phyloP scores from a whole-genome alignment of 2,888 invertebrate genomes.

The Melipona beecheii region DNA sequence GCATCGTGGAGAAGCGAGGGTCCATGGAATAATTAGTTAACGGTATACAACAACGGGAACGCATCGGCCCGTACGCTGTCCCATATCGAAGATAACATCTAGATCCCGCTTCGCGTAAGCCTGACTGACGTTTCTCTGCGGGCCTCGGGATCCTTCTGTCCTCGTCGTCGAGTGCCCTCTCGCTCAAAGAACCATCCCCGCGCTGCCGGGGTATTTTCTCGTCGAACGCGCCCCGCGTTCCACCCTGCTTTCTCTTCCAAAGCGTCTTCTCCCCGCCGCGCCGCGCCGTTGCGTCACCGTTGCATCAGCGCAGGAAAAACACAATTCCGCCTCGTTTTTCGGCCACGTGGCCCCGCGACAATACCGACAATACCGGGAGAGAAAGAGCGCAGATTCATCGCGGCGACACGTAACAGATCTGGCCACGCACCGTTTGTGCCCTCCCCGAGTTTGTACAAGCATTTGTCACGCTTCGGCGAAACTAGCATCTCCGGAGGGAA shows the following conservation, averaged over 20 bases:
- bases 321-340: constrained; percentile 72
- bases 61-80: constrained; percentile 46
- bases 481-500: background rate
- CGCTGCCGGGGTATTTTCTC: constrained; percentile 64
- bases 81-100: constrained; percentile 76
- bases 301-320: constrained; percentile 63
- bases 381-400: constrained; percentile 70
- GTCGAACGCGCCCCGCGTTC: constrained; percentile 59
- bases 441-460: constrained; percentile 68
- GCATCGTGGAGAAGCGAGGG: constrained; percentile 36
- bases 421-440: constrained; percentile 68
- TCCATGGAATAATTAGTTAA: constrained; percentile 77
- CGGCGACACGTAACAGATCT: constrained; percentile 73
- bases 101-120: constrained; percentile 77
- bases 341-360: constrained; percentile 81
- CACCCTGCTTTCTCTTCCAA: background rate
- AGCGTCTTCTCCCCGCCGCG: background rate
- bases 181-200: constrained; percentile 47
- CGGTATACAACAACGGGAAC: constrained; percentile 67
- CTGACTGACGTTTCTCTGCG: constrained; percentile 82
- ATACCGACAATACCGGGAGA: constrained; percentile 59
- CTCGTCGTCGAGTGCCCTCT: constrained; percentile 64
- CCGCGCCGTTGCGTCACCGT: constrained; percentile 28
- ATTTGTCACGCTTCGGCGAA: constrained; percentile 73
- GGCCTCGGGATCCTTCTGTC: constrained; percentile 72